Percentiles rank a stretch among this genome's conserved stretches.
Evolutionary conservation across 2,888 invertebrate species (phyloP).

Genomic region (Dryocosmus kuriphilus): DNA sequence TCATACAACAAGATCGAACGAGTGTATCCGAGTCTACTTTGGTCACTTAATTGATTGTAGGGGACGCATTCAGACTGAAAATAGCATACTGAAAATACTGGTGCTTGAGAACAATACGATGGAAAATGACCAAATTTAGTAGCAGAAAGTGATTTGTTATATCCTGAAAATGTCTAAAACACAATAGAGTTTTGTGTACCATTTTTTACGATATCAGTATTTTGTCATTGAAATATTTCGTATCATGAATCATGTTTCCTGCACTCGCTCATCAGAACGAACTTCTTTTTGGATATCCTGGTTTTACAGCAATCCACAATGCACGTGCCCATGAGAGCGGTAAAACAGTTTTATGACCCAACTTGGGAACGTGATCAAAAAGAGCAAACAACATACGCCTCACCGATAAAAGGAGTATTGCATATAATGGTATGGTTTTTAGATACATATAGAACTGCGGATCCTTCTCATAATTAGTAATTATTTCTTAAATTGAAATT

Average conservation of each 20-base stretch:
- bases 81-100: neutral
- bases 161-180: neutral
- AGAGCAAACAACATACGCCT: conserved; percentile 8
- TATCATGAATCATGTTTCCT: conserved; percentile 10
- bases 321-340: conserved; percentile 38
- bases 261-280: neutral
- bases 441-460: neutral
- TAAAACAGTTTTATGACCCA: conserved; percentile 46
- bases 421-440: neutral
- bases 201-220: neutral
- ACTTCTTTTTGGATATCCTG: neutral
- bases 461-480: neutral
- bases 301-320: conserved; percentile 42
- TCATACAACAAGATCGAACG: neutral
- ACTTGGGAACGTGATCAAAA: conserved; percentile 32
- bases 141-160: neutral
- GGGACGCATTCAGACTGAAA: neutral
- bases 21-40: neutral
- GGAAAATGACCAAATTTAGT: neutral
- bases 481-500: neutral
- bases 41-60: neutral
- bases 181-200: neutral
- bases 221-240: conserved; percentile 12
- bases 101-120: neutral
- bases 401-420: neutral